Percentiles rank a stretch among this genome's conserved stretches.
Conservation (phyloP, 2,888 invertebrate genomes). For the Magallana nippona region DNA sequence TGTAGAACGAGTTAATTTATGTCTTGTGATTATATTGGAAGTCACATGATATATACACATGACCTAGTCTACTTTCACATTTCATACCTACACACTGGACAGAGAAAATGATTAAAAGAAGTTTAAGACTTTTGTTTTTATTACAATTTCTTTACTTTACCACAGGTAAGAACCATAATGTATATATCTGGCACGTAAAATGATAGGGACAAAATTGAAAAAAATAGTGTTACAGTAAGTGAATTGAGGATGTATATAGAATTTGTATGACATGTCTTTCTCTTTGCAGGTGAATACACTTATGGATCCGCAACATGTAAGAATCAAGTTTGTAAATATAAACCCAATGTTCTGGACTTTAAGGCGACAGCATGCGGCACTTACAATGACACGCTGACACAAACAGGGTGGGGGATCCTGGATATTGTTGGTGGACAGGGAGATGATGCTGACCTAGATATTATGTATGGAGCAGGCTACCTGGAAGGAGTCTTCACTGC, state of each 20-base stretch:
- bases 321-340: slow-evolving; percentile 57
- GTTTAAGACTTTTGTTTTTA: no score
- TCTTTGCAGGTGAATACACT: slow-evolving; percentile 36
- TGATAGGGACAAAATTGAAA: no score
- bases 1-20: background rate
- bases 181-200: no score
- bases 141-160: no score
- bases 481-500: slow-evolving; percentile 75
- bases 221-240: no score
- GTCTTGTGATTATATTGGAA: background rate
- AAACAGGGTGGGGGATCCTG: slow-evolving; percentile 77
- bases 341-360: slow-evolving; percentile 54
- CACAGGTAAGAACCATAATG: no score
- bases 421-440: slow-evolving; percentile 72
- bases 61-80: background rate
- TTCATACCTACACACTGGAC: no score
- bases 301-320: slow-evolving; percentile 65
- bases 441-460: slow-evolving; percentile 58
- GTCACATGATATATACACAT: slow-evolving; percentile 10
- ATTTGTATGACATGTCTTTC: background rate
- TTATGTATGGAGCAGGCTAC: slow-evolving; percentile 76
- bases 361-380: slow-evolving; percentile 69
- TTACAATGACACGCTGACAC: slow-evolving; percentile 70
- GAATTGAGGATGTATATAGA: background rate
- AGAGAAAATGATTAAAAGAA: no score